phyloP scores from a whole-genome alignment of 2,888 invertebrate genomes.

The Apocheima hispidaria region DNA sequence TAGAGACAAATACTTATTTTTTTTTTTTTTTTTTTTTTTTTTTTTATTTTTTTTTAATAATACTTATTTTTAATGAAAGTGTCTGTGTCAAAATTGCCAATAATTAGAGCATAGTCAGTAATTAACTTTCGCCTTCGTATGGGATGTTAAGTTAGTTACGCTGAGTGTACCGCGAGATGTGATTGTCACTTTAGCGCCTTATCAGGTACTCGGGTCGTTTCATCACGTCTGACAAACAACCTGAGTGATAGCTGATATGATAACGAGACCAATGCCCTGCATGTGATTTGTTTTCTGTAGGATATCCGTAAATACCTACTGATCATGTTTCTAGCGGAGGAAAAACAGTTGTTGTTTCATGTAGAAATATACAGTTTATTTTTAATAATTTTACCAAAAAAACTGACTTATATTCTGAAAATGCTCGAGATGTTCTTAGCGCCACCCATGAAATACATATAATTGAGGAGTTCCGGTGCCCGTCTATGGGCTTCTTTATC shows the following conservation, averaged over 20 bases:
- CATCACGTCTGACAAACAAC: conserved; percentile 28
- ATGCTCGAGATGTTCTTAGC: too few relatives aligned
- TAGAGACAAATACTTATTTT: too few relatives aligned
- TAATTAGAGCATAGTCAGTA: too few relatives aligned
- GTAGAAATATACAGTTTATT: neutral
- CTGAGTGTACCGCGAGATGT: conserved; percentile 15
- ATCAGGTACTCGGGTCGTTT: conserved; percentile 6
- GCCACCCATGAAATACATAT: too few relatives aligned
- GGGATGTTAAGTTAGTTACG: neutral
- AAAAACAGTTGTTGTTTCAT: neutral
- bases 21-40: too few relatives aligned
- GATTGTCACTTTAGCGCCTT: conserved; percentile 13
- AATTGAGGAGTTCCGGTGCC: too few relatives aligned
- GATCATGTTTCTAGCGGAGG: neutral
- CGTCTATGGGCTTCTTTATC: too few relatives aligned
- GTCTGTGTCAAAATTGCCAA: too few relatives aligned
- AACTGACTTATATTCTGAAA: too few relatives aligned
- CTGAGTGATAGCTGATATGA: conserved; percentile 7
- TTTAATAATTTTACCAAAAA: too few relatives aligned
- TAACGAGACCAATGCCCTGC: conserved; percentile 4
- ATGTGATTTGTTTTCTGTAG: neutral
- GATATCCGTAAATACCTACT: neutral
- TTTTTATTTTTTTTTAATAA: too few relatives aligned
- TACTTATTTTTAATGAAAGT: too few relatives aligned
- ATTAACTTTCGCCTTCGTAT: neutral